phyloP scores from a whole-genome alignment of 2,113 vertebrate species.

The Pseudorasbora parva region DNA sequence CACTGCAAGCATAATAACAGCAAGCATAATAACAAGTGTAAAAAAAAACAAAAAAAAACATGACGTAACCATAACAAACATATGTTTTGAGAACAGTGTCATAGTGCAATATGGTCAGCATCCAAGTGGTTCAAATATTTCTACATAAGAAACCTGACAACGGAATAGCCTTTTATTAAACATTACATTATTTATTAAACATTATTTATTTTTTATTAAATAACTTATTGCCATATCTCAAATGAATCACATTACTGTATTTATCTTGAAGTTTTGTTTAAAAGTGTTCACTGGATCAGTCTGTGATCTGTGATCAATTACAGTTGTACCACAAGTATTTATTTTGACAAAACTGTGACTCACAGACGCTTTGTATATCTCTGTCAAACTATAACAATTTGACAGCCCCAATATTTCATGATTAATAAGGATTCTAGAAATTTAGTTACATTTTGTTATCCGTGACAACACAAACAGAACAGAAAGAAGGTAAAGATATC shows the following conservation, averaged over 20 bases:
- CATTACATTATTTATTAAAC: no score
- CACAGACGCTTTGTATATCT: neutral
- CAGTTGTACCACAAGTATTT: neutral
- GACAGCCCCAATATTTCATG: conserved; percentile 18
- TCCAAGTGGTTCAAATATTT: neutral
- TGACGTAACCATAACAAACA: neutral
- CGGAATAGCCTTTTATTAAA: no score
- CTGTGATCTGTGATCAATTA: neutral
- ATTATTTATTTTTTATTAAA: neutral
- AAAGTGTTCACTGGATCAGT: neutral
- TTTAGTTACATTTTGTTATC: conserved; percentile 16
- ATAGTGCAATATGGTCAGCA: neutral
- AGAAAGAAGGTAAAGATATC: conserved; percentile 21
- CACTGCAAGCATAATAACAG: conserved; percentile 20
- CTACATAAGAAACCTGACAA: neutral
- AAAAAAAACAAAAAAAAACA: neutral
- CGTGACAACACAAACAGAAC: conserved; percentile 12
- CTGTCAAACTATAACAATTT: conserved; percentile 15
- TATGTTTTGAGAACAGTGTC: neutral
- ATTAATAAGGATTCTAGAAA: conserved; percentile 4
- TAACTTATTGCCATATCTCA: neutral
- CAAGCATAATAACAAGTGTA: neutral
- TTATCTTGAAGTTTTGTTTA: neutral
- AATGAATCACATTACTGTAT: neutral
- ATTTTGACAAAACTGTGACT: neutral